Base-by-base conservation (phyloP, 2,113 vertebrate genomes). In the Nyctereutes procyonoides region DNA sequence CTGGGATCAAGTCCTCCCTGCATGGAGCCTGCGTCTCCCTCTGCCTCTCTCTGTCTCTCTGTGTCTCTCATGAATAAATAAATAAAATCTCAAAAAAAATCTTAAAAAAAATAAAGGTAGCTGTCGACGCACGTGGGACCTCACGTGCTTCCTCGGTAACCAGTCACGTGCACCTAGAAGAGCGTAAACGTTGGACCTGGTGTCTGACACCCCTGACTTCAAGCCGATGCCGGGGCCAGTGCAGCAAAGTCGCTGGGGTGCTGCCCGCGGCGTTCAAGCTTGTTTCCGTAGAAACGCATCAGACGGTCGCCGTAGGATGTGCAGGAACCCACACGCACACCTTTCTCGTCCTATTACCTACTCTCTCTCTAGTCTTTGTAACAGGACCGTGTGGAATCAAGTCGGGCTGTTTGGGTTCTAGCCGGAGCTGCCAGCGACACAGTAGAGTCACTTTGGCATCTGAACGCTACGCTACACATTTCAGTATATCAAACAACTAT, bases 251-350 rank as follows among this genome's bases (percentile, higher is more conserved):
- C 12, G 12, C 53, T 56, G 67, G 12, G 5, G 15, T 7, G 12
- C 14, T 20, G 15, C 7, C 8, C 2, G 26, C 1, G 6, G 9
- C 1, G 24, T 1, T 38, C 22, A 9, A 51, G 28, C 20, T 2
- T 20, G 5, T 0, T 17, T 56, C 5, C 2, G 0, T 9, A 43
- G 65, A 77, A 32, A 26, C 0, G 1, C 26, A 0, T 1, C 16
- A 17, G 32, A 19, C 0, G 1, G 0, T 0, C 0, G 17, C 30
- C 4, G 51, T 0, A 16, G 43, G 16, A 11, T 1, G 0, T 0
- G 51, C 2, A 17, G 32, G 22, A 38, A 53, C 12, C 8, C 12
- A 38, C 17, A 19, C 3, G 4, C 1, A 8, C 48, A 0, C 58
- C 22, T 71, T 79, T 38, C 63, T 32, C 10, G 0, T 19, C 3